These are phyloP conservation scores for Eulithis prunata DNA, from an alignment of 2,888 invertebrate genomes.

Conservation along the genomic window DNA sequence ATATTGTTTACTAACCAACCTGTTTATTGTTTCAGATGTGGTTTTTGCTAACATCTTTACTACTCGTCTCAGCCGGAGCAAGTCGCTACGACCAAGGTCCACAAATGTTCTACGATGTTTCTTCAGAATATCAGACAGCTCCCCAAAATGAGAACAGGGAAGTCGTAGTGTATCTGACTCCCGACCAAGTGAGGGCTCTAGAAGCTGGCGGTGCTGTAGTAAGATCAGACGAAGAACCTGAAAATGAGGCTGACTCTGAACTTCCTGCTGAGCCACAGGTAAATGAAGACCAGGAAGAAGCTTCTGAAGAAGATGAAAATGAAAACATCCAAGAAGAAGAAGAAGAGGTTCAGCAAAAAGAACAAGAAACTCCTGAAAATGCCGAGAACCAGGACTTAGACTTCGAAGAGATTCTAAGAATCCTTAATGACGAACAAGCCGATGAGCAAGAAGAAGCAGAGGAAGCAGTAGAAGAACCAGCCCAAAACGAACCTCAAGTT, in stretches of 20 bases:
- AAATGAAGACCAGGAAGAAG: conserved; percentile 37
- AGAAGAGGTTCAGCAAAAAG: conserved; percentile 36
- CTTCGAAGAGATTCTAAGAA: conserved; percentile 39
- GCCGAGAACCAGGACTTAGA: conserved; percentile 34
- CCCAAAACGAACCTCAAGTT: conserved; percentile 33
- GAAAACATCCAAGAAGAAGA: conserved; percentile 37
- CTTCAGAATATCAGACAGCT: conserved; percentile 37
- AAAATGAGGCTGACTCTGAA: conserved; percentile 32
- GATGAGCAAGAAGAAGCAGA: conserved; percentile 26
- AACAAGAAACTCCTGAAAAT: conserved; percentile 32
- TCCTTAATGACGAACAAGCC: conserved; percentile 38
- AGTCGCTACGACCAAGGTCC: conserved; percentile 53
- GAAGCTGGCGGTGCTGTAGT: conserved; percentile 57
- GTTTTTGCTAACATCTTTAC: conserved; percentile 48
- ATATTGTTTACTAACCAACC: not conserved
- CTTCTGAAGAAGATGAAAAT: conserved; percentile 34
- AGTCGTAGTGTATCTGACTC: conserved; percentile 67
- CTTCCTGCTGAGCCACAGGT: conserved; percentile 34
- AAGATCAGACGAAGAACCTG: conserved; percentile 41
- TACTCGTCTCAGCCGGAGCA: conserved; percentile 50
- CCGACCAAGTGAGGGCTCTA: conserved; percentile 63
- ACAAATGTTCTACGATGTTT: conserved; percentile 51
- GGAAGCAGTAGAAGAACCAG: conserved; percentile 26
- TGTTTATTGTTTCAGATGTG: conserved; percentile 57
- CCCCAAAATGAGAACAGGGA: conserved; percentile 57